phyloP scores from a whole-genome alignment of 2,888 invertebrate species.

The Embidobia sp. region DNA sequence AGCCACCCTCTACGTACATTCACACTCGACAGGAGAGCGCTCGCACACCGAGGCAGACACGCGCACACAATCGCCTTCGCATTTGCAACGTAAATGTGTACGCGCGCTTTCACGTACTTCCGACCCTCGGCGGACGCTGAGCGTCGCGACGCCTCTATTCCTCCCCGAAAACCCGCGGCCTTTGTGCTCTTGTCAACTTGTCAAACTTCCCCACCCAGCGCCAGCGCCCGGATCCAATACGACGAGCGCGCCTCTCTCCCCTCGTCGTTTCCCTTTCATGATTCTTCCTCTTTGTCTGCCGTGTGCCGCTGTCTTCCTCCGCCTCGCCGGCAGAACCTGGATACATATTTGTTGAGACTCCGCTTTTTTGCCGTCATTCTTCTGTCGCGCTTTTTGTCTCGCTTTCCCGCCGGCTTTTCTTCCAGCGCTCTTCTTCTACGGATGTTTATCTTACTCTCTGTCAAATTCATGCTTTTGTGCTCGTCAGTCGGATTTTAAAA shows the following conservation, averaged over 20 bases:
- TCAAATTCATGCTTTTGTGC: constrained; percentile 24
- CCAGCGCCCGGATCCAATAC: constrained; percentile 75
- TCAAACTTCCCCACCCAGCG: constrained; percentile 80
- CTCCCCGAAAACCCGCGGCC: constrained; percentile 79
- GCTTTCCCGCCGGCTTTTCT: constrained; percentile 20
- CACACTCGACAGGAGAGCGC: constrained; percentile 53
- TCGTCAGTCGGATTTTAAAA: constrained; percentile 18
- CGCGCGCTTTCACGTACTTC: constrained; percentile 60
- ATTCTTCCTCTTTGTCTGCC: constrained; percentile 19
- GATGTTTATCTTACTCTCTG: constrained; percentile 30
- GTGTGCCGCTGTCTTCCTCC: background rate
- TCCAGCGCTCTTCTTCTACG: background rate
- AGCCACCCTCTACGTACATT: constrained; percentile 65
- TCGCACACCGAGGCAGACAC: constrained; percentile 1
- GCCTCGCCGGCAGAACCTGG: constrained; percentile 39
- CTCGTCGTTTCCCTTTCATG: constrained; percentile 54
- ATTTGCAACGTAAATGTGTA: constrained; percentile 47
- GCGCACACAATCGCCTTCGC: constrained; percentile 11
- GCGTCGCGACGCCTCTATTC: constrained; percentile 84
- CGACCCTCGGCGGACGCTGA: constrained; percentile 74
- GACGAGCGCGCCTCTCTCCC: constrained; percentile 64
- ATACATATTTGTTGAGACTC: constrained; percentile 56
- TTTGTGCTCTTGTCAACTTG: constrained; percentile 82
- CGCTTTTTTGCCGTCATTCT: constrained; percentile 41
- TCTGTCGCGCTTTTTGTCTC: constrained; percentile 23